Conservation (phyloP, 1,140 invertebrate genomes). For the Drosophila ercepeae region DNA sequence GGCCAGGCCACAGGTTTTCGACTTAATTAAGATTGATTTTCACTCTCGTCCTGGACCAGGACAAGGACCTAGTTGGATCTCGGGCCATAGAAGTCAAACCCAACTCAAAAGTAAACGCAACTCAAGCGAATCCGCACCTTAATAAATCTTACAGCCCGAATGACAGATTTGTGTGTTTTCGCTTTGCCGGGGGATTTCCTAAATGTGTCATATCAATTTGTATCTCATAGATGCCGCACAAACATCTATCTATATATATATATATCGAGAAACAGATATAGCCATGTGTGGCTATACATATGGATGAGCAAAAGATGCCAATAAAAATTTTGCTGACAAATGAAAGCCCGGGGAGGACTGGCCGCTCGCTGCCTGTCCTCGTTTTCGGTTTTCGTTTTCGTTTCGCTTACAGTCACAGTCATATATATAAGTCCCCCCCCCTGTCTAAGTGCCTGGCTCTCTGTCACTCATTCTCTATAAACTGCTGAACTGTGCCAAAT, state of each 20-base stretch:
- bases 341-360: slow-evolving; percentile 23
- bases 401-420: slow-evolving; percentile 4
- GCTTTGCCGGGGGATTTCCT: slow-evolving; percentile 28
- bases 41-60: not conserved
- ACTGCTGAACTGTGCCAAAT: slow-evolving; percentile 75
- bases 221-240: slow-evolving; percentile 47
- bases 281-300: slow-evolving; percentile 8
- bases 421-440: not conserved
- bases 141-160: slow-evolving; percentile 62
- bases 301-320: slow-evolving; percentile 58
- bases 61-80: not conserved
- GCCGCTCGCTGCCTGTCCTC: slow-evolving; percentile 28
- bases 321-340: slow-evolving; percentile 68
- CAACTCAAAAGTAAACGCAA: slow-evolving; percentile 31
- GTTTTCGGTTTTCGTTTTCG: slow-evolving; percentile 28
- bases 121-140: slow-evolving; percentile 34
- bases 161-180: slow-evolving; percentile 63
- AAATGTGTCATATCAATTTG: slow-evolving; percentile 77
- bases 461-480: slow-evolving; percentile 38
- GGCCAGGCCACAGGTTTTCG: slow-evolving; percentile 1
- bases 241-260: not conserved
- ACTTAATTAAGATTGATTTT: too few relatives aligned
- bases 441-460: slow-evolving; percentile 2
- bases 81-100: slow-evolving; percentile 23
- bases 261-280: not conserved